Conservation (phyloP, 2,797 vertebrate species). For the Hydrophis major region DNA sequence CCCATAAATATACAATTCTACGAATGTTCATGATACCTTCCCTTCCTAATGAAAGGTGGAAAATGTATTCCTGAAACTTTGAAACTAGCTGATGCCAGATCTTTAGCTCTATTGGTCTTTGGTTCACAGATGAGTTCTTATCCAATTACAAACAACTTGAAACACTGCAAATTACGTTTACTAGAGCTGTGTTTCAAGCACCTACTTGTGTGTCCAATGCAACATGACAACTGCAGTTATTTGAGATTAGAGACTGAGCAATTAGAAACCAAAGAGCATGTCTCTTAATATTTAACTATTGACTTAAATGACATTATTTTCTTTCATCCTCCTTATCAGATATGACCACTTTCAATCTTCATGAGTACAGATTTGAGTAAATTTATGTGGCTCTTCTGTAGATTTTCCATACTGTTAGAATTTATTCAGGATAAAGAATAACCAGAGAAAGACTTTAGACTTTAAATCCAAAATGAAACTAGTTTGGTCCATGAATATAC, state of each 20-base stretch:
- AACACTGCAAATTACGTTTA: not conserved
- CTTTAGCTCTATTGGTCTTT: not conserved
- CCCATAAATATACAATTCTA: conserved; percentile 9
- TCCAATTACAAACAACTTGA: not conserved
- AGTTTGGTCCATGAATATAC: not conserved
- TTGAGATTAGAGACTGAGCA: not conserved
- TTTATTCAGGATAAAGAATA: not conserved
- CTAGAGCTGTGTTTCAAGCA: not conserved
- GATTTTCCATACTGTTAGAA: not conserved
- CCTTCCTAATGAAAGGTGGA: not conserved
- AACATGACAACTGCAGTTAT: not conserved
- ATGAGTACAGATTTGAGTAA: not conserved
- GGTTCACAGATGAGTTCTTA: not conserved
- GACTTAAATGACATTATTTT: not conserved
- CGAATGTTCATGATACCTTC: not conserved
- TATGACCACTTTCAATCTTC: not conserved
- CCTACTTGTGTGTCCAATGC: not conserved
- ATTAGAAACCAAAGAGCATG: not conserved
- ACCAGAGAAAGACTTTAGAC: not conserved
- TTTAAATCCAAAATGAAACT: not conserved
- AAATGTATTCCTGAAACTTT: not conserved
- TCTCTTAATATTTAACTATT: not conserved
- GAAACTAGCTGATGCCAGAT: not conserved
- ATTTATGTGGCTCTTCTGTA: not conserved
- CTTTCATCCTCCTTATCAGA: not conserved